phyloP scores from a whole-genome alignment of 92 coral and sea anemone species.

The Palythoa grandis region DNA sequence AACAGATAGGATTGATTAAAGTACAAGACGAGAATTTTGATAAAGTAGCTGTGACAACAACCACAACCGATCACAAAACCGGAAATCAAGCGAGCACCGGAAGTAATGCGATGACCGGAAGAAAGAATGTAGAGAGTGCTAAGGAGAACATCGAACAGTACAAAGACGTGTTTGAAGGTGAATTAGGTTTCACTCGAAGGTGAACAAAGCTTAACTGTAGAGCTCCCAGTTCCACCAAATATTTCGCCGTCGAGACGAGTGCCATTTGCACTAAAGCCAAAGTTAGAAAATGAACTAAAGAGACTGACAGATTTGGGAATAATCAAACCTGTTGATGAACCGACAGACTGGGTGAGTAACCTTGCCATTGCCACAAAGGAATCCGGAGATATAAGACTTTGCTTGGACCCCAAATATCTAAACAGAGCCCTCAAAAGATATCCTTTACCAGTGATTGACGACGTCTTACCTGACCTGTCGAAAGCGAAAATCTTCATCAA shows the following conservation, averaged over 20 bases:
- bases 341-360: too few species aligned
- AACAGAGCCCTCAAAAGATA: too few species aligned
- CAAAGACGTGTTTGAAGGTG: too few species aligned
- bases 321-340: too few species aligned
- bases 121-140: slow-evolving; percentile 30
- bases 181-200: too few species aligned
- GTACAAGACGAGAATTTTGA: slow-evolving; percentile 41
- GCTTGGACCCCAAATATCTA: too few species aligned
- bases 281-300: not conserved
- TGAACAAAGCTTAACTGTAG: slow-evolving; percentile 28
- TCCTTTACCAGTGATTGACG: too few species aligned
- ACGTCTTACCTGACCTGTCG: slow-evolving; percentile 59
- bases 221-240: not conserved
- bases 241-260: not conserved
- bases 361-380: slow-evolving; percentile 38
- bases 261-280: not conserved
- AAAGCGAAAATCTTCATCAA: slow-evolving; percentile 59
- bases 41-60: too few species aligned
- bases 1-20: slow-evolving; percentile 55
- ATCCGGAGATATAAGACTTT: slow-evolving; percentile 43
- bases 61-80: too few species aligned
- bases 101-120: too few species aligned
- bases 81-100: too few species aligned
- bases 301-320: too few species aligned
- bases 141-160: slow-evolving; percentile 41